Percentiles rank a stretch among this genome's conserved stretches.
Conservation (phyloP, 2,888 invertebrate genomes). For the Acanthosepion lycidas region DNA sequence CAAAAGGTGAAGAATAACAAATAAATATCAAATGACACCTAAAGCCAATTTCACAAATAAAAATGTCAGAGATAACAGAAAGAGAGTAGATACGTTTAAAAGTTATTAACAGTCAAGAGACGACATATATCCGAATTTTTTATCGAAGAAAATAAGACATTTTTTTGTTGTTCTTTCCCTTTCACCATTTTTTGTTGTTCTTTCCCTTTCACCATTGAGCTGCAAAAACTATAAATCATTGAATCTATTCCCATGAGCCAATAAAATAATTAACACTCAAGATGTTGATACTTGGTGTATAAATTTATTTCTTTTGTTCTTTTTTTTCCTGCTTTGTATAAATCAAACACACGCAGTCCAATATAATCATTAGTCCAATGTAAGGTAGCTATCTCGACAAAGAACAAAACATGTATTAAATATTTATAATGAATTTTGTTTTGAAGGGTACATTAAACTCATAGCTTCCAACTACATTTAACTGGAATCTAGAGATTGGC, state of each 20-base stretch:
- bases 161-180: too few species aligned
- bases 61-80: too few species aligned
- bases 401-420: background rate
- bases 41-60: too few species aligned
- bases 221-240: background rate
- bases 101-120: too few species aligned
- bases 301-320: background rate
- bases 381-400: background rate
- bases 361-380: background rate
- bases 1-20: too few species aligned
- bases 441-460: background rate
- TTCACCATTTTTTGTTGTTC: background rate
- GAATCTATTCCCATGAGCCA: background rate
- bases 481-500: background rate
- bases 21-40: too few species aligned
- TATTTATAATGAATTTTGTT: background rate
- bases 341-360: background rate
- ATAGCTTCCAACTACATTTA: background rate
- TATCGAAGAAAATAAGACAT: background rate
- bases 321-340: background rate
- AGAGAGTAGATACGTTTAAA: too few species aligned
- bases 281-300: background rate
- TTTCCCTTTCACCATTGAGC: background rate
- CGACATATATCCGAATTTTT: too few species aligned
- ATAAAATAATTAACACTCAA: background rate